Evolutionary conservation across 2,113 vertebrate genomes (phyloP).

Genomic region (Synchiropus splendidus): DNA sequence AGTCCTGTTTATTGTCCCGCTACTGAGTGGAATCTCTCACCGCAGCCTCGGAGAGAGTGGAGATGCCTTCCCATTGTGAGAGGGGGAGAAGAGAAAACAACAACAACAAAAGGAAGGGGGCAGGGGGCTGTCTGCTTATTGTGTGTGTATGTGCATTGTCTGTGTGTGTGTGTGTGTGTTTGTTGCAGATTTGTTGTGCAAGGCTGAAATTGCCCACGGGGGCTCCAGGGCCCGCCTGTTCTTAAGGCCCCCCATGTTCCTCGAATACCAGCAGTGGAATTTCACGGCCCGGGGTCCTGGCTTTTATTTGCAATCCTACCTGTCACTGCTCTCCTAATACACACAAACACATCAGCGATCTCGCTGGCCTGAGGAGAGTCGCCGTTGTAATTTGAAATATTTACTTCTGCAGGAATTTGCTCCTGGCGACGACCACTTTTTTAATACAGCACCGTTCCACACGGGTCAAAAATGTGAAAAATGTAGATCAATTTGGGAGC

Average conservation of each 20-base stretch:
- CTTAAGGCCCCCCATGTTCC: constrained; percentile 48
- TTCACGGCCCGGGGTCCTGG: constrained; percentile 45
- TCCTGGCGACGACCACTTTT: constrained; percentile 21
- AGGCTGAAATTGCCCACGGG: constrained; percentile 38
- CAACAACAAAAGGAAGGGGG: constrained; percentile 58
- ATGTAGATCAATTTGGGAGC: constrained; percentile 12
- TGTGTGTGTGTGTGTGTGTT: constrained; percentile 23
- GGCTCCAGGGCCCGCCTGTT: constrained; percentile 45
- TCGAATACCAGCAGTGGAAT: constrained; percentile 55
- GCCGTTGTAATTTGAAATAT: constrained; percentile 26
- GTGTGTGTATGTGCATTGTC: constrained; percentile 29
- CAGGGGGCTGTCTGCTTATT: constrained; percentile 47
- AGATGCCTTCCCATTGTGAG: constrained; percentile 49
- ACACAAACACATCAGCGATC: constrained; percentile 21
- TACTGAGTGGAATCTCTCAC: constrained; percentile 26
- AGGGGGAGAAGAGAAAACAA: constrained; percentile 42
- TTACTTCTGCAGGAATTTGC: constrained; percentile 39
- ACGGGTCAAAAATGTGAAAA: constrained; percentile 25
- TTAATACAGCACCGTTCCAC: constrained; percentile 31
- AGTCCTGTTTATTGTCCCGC: constrained; percentile 41
- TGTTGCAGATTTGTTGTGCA: constrained; percentile 39
- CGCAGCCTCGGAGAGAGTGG: constrained; percentile 45
- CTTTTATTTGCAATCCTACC: constrained; percentile 48
- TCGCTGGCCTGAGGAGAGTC: constrained; percentile 10
- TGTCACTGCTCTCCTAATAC: constrained; percentile 27